Base-by-base conservation (phyloP, 2,888 invertebrate species). In the Dascillus cervinus region DNA sequence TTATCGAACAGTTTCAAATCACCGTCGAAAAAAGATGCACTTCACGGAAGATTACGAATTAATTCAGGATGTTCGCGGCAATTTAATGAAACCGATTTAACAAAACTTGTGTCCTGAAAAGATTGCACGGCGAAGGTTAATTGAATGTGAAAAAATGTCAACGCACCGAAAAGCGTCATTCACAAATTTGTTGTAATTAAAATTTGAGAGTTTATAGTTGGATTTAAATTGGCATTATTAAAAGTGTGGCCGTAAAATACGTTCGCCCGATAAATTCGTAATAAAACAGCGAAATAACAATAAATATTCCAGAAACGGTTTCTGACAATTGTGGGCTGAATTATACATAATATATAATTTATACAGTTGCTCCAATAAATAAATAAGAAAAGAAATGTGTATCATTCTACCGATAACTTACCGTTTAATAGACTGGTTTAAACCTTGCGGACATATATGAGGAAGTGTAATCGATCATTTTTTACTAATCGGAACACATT, bases 301-400 rank as follows among this genome's bases (percentile, higher is more conserved):
- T 29, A 33, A 34, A 34, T 34, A 12, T 26, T 25, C n/a, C n/a
- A 22, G 29, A 33, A 37, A 37, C 37, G 37, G 37, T 37, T 33
- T 33, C 33, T 37, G 37, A 37, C 37, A 37, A 37, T 37, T 26
- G 37, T 37, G 30, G 37, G 37, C 19, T 29, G 37, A 21, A 17
- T 37, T 30, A 14, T 9, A 21, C 21, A 22, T 37, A 37, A 30
- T 33, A 29, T 26, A 36, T 28, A 32, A 36, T 36, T 31, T 35
- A 32, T 32, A 22, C 36, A 28, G 26, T 31, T 15, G 20, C 23
- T 31, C 31, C 19, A 36, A 36, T 31, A 35, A 35, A 32, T 22
- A 31, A 31, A n/a, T n/a, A n/a, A n/a, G n/a, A n/a, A n/a, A n/a
- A n/a, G n/a, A 29, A 28, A 26, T 32, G 21, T 29, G 25, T 29